phyloP scores from a whole-genome alignment of 2,797 vertebrate species.

The Remorina albescens region DNA sequence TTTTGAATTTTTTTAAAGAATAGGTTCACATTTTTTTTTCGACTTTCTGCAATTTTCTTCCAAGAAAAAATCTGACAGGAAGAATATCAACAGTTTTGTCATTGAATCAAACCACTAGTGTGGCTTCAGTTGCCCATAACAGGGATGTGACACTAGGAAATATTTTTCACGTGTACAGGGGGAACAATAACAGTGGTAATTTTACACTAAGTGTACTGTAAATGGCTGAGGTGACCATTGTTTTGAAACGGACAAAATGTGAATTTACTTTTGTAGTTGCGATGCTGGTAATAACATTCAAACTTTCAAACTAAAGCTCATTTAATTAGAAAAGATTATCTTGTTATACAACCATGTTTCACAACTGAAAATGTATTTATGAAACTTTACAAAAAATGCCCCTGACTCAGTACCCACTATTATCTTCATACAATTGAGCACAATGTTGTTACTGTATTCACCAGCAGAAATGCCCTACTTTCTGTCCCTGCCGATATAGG shows the following conservation, averaged over 20 bases:
- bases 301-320: not conserved
- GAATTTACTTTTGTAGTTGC: not conserved
- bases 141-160: not conserved
- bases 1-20: not conserved
- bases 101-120: not conserved
- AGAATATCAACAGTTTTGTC: not conserved
- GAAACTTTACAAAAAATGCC: conserved; percentile 38
- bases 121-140: conserved; percentile 3
- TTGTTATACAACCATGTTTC: conserved; percentile 1
- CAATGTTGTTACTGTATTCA: conserved; percentile 76
- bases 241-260: not conserved
- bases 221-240: not conserved
- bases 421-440: conserved; percentile 62
- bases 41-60: not conserved
- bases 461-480: conserved; percentile 75
- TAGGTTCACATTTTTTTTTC: not conserved
- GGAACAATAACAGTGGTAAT: not conserved
- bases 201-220: not conserved
- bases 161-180: not conserved
- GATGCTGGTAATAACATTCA: not conserved
- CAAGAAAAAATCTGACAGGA: too few relatives aligned
- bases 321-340: not conserved
- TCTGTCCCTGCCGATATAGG: conserved; percentile 73
- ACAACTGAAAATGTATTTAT: conserved; percentile 34
- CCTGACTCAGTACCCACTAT: conserved; percentile 38